Evolutionary conservation across 2,113 vertebrate genomes (phyloP), one percentile per base, ranked within the genome.

Genomic region (Benitochromis conjunctus): DNA sequence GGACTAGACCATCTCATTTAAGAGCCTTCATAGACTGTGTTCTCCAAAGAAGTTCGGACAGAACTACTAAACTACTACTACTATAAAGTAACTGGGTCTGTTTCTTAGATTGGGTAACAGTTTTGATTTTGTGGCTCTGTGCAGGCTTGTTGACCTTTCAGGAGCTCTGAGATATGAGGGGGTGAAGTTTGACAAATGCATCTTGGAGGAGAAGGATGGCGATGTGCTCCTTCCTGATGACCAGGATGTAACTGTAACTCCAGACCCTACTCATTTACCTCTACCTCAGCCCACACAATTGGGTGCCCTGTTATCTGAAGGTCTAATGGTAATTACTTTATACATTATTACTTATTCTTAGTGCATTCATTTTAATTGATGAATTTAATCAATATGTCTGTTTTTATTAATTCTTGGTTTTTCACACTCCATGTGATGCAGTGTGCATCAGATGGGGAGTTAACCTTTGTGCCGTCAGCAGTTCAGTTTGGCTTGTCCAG

Each of bases 71-170:
- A 26, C 26, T 26, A 26, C 26, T 26, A 5, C 14, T 46, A 6
- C 38, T 46, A 46, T 46, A 46, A 3, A 54, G 36, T 16, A 13
- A 7, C 54, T 26, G 11, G 3, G 21, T 18, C 16, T 2, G 5
- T 43, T 13, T 41, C 5, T 31, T 16, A 19, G 36, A 81, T 71
- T 43, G 14, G 13, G 56, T 31, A 6, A 78, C 38, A 55, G 6
- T 38, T 82, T 71, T 41, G 9, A 74, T 51, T n/a, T 88, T 84
- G 26, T 4, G 19, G 16, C 62, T 87, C 57, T n/a, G 19, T 46
- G 9, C 19, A 99, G 98, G 84, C 92, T 98, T 71, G 55, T 98
- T 57, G 97, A 98, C 96, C 97, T 99, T 87, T 98, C 97, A 11
- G 92, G 87, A 53, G 97, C 96, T 0, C 56, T 97, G 77, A 94